Evolutionary conservation across 2,888 invertebrate genomes (phyloP), one percentile per base, ranked within the genome.

Genomic region (Synergus itoensis): DNA sequence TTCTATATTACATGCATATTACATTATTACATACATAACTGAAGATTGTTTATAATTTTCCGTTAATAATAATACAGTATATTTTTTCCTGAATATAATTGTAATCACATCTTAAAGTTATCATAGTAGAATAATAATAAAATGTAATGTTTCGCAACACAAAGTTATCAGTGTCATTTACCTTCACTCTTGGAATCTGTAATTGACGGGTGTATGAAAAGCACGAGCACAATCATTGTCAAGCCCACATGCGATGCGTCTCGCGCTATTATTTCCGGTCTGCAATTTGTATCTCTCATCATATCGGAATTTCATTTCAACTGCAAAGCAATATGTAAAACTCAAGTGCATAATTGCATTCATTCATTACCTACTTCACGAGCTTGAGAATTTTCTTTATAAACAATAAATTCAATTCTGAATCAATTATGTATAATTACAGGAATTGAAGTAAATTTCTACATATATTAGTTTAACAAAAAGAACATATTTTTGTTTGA

Each of bases 251-350:
- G 21, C 48, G 36, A 53, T 53, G 69, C 45, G 28, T 36, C 69
- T 69, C 69, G 11, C 4, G 48, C 69, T 45, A 69, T 69, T 69
- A 69, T 69, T 69, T 69, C 69, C 69, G 48, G 69, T 69, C 69
- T 69, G 48, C 36, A 69, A 69, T 69, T 48, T 48, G 45, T 48
- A 69, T 69, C 69, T 69, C 48, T 21, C 48, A 69, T 69, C n/a
- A 69, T 69, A 69, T 69, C 69, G 28, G 48, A 53, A 69, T 69
- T 48, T 69, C 69, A 69, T 69, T 69, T 69, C 28, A 48, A 48
- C 69, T 53, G 21, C 28, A 12, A 53, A 67, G 36, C 28, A 69
- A 69, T 53, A 45, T 28, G 48, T 16, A 53, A 69, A 36, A 45
- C 45, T 45, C 28, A 69, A 48, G 28, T 48, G 48, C 16, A 69